A percentile compares a stretch with the other conserved stretches of the same genome.
Evolutionary conservation across 2,113 vertebrate genomes (phyloP).

Genomic region (Delphinus delphis): DNA sequence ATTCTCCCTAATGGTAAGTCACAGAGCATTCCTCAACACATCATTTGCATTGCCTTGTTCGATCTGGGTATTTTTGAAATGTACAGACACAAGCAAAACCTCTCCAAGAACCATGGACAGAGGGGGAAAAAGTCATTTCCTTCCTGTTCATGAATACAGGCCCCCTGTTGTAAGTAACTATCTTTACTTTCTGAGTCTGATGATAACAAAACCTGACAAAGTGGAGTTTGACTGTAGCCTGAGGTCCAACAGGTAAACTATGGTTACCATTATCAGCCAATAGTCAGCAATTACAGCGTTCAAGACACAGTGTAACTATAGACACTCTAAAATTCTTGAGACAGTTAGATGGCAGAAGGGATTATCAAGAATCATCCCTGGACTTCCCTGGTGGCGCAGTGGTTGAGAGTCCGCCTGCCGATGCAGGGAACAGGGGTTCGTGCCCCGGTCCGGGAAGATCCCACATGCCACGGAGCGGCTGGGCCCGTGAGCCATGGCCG

Average conservation of each 20-base stretch:
- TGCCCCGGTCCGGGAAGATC: no score
- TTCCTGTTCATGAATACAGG: not conserved
- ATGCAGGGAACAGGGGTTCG: no score
- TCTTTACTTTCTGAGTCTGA: not conserved
- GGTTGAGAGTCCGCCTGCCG: no score
- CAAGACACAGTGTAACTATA: not conserved
- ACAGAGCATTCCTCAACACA: not conserved
- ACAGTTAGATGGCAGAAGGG: not conserved
- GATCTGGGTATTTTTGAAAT: not conserved
- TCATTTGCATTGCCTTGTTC: not conserved
- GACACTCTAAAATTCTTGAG: not conserved
- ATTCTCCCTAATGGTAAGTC: not conserved
- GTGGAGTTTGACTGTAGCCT: not conserved
- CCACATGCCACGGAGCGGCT: no score
- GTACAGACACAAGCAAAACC: not conserved
- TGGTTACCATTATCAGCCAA: not conserved
- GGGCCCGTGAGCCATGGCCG: no score
- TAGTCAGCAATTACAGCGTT: not conserved
- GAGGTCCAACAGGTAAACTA: not conserved
- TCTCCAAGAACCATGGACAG: not conserved
- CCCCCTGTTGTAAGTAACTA: not conserved
- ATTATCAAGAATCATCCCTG: not conserved
- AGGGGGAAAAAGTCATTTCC: fast-evolving
- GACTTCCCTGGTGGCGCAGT: no score
- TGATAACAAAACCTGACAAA: not conserved